Base-by-base conservation (phyloP, 2,888 invertebrate species). In the Apocheima hispidaria region DNA sequence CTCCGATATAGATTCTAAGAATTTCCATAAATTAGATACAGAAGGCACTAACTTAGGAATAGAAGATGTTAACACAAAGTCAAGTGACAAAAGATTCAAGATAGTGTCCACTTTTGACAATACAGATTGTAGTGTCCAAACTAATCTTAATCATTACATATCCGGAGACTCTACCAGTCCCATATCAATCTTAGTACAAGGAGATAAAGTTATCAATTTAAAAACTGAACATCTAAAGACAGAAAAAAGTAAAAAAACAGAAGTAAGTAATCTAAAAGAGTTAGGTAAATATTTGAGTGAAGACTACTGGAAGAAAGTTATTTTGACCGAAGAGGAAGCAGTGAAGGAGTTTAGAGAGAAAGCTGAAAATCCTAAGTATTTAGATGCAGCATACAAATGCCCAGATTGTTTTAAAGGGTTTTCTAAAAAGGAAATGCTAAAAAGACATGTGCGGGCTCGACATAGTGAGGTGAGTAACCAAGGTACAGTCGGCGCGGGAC, bases 381-480 rank as follows among this genome's bases (percentile, higher is more conserved):
- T 79, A 46, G 66, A 77, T 7, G 84, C 88, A 0, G 68, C 77
- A 0, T 86, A 71, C 60, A 88, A 89, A 68, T 92, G 92, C 68
- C 71, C 69, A 0, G 81, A 86, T 43, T 92, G 92, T 63, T 85
- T 84, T 41, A 89, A 85, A 68, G 83, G 87, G 0, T 92, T 91
- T 56, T 88, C 89, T 0, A 89, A 87, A 58, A 81, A 83, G 36
- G 83, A 87, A 26, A 91, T 89, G 75, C 60, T 88, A 10, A 74
- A 78, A 7, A 74, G 91, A 40, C 92, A 92, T 70, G 69, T 66
- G 1, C 73, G 79, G 30, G 66, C 86, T 18, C 77, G 85, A 30
- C 91, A 92, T 70, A 76, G 74, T 72, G 81, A 86, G 83, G 91
- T 91, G 77, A 70, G 30, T n/a, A n/a, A n/a, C n/a, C n/a, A n/a